phyloP scores from a whole-genome alignment of 2,797 vertebrate species.

The Loriculus beryllinus region DNA sequence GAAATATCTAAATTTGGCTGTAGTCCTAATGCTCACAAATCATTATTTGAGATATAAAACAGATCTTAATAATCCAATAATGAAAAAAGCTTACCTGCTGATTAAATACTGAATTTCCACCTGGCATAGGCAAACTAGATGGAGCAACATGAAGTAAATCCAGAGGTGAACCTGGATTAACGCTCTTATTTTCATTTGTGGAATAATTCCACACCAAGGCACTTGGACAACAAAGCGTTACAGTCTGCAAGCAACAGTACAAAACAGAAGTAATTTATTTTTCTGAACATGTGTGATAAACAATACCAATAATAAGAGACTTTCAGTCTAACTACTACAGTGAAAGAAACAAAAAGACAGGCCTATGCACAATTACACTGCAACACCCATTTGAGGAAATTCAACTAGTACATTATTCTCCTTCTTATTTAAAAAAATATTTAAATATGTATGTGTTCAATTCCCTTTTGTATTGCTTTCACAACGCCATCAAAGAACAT shows the following conservation, averaged over 20 bases:
- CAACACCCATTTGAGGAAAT: neutral
- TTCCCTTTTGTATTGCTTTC: neutral
- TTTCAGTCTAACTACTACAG: neutral
- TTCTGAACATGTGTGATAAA: neutral
- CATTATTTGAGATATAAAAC: neutral
- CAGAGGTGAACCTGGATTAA: constrained; percentile 78
- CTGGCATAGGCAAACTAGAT: constrained; percentile 78
- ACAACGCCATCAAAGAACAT: neutral
- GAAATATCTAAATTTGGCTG: neutral
- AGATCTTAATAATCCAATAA: neutral
- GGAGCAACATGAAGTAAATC: constrained; percentile 79
- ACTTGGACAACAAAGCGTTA: constrained; percentile 83
- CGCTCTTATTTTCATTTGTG: constrained; percentile 74
- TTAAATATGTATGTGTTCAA: neutral
- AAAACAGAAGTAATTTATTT: neutral
- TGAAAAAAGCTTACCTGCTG: constrained; percentile 68
- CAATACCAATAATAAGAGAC: neutral
- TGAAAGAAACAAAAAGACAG: neutral
- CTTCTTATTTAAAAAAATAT: neutral
- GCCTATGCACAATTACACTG: neutral
- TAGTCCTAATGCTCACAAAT: neutral
- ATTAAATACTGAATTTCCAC: constrained; percentile 76
- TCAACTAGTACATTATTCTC: neutral
- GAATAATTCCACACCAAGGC: constrained; percentile 84
- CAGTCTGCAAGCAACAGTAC: constrained; percentile 64